Base-by-base conservation (phyloP, 2,113 vertebrate species). In the Chinchilla lanigera region DNA sequence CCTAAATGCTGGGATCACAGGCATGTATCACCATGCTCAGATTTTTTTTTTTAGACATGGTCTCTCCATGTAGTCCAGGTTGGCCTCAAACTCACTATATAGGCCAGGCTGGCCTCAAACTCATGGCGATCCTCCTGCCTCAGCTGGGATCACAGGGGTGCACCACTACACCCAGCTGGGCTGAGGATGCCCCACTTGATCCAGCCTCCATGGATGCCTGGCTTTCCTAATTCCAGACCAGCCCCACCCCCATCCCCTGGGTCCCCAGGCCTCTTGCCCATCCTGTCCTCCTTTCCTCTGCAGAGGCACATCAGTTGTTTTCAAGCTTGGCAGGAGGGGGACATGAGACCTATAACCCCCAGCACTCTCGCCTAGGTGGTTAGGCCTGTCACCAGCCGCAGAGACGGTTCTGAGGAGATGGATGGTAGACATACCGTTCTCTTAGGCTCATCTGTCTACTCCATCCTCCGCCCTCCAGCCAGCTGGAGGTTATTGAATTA, bases 291-390 rank as follows among this genome's bases (percentile, higher is more conserved):
- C 0, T 96, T 99, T 69, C 82, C 98, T 69, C 98, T 98, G 26
- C 97, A 98, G 33, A 98, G 98, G 50, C 98, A 98, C 50, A 99
- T 98, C 98, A 99, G 98, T 98, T 99, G 92, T 89, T 99, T 98
- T 30, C 98, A 97, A 98, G 47, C 44, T 81, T 54, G 10, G 22
- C 85, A 4, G 7, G 26, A 52, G 3, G 75, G 60, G 28, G n/a
- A 63, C 41, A 47, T 33, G 30, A 89, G 65, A 30, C 56, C 26
- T 16, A 8, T 0, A 41, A 10, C 13, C 35, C 28, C n/a, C 56
- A 54, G 17, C 30, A 35, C 69, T 50, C 47, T 81, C 90, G 86
- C 67, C 47, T 52, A 54, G 22, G 28, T 44, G 35, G 35, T 63
- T 20, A 17, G 11, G 63, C 75, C 50, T 71, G 58, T 20, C 52